Evolutionary conservation across 2,113 vertebrate genomes (phyloP).

Genomic region (Copsychus sechellarum): DNA sequence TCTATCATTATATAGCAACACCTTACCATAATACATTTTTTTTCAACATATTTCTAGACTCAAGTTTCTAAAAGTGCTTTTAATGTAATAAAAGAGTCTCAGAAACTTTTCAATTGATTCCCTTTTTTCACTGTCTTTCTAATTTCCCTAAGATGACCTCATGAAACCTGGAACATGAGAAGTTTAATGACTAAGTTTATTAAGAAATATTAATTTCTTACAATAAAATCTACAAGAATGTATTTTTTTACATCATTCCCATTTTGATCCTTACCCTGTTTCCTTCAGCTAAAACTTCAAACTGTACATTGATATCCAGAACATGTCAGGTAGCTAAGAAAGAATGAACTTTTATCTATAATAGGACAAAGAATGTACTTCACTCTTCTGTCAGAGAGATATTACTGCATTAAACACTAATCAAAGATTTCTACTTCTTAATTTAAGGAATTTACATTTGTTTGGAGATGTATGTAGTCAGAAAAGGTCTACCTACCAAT

Average conservation of each 20-base stretch:
- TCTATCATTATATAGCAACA: background rate
- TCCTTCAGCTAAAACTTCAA: background rate
- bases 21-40: background rate
- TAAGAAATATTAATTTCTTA: background rate
- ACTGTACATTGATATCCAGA: background rate
- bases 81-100: background rate
- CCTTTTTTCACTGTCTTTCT: background rate
- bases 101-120: background rate
- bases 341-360: background rate
- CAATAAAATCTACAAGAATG: background rate
- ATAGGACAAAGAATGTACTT: background rate
- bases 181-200: background rate
- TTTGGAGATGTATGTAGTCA: background rate
- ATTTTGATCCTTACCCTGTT: background rate
- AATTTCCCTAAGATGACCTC: background rate
- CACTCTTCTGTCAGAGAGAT: background rate
- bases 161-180: background rate
- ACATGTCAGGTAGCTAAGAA: fast-evolving
- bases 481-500: background rate
- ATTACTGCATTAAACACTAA: background rate
- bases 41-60: background rate
- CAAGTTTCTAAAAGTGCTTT: background rate
- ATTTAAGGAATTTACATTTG: background rate
- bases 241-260: background rate
- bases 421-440: background rate